phyloP scores from a whole-genome alignment of 2,113 vertebrate species.

The Poeciliopsis prolifica region DNA sequence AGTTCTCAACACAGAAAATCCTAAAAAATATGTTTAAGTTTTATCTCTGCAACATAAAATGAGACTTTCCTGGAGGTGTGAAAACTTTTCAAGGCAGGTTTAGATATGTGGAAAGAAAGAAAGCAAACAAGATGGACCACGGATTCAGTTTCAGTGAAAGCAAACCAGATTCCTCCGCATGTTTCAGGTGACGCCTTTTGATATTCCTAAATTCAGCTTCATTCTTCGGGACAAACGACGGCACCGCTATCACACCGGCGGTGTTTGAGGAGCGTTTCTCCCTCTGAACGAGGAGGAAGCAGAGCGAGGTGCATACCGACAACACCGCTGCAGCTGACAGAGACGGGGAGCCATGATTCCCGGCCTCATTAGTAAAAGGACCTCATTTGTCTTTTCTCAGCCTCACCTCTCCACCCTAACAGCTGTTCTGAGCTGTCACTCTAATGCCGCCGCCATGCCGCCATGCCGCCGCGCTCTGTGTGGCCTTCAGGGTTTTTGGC shows the following conservation, averaged over 20 bases:
- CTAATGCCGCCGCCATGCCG: background rate
- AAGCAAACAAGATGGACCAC: slow-evolving; percentile 10
- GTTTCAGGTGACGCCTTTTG: slow-evolving; percentile 34
- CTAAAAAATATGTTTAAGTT: background rate
- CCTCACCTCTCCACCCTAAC: slow-evolving; percentile 68
- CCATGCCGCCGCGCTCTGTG: slow-evolving; percentile 13
- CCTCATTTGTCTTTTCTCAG: slow-evolving; percentile 63
- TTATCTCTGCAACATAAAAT: background rate
- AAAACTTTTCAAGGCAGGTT: slow-evolving; percentile 5
- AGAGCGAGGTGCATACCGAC: slow-evolving; percentile 71
- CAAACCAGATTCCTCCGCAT: slow-evolving; percentile 17
- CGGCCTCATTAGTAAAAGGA: slow-evolving; percentile 70
- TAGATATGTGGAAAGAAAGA: background rate
- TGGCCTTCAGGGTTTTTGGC: slow-evolving; percentile 31
- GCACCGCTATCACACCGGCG: slow-evolving; percentile 42
- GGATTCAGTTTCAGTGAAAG: slow-evolving; percentile 16
- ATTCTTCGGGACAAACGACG: slow-evolving; percentile 22
- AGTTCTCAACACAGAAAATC: background rate
- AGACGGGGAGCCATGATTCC: slow-evolving; percentile 10
- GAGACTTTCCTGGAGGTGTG: background rate
- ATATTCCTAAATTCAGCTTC: slow-evolving; percentile 62
- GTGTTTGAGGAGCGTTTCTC: slow-evolving; percentile 50
- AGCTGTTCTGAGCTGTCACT: slow-evolving; percentile 63
- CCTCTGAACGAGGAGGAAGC: slow-evolving; percentile 61
- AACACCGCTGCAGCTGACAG: slow-evolving; percentile 59